Percentiles rank a stretch among this genome's conserved stretches.
Conservation (phyloP, 2,797 vertebrate species). For the Eidolon dupreanum region DNA sequence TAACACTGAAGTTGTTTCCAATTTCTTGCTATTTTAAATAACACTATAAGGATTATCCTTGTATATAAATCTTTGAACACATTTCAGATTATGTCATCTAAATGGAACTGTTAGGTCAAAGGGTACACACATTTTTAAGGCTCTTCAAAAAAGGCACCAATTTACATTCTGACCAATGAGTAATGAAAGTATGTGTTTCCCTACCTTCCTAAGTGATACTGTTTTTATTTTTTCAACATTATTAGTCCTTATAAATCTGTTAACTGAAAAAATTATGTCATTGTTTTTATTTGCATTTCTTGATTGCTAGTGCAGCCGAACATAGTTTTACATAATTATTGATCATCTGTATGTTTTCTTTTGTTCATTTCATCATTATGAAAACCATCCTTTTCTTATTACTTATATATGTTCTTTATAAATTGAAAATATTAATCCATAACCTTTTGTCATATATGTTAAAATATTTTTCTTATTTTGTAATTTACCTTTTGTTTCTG, state of each 20-base stretch:
- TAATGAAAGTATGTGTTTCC: not conserved
- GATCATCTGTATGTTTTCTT: conserved; percentile 23
- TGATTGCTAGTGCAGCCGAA: not conserved
- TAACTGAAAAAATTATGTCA: not conserved
- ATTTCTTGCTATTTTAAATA: not conserved
- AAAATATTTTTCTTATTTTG: not conserved
- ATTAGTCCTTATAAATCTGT: not conserved
- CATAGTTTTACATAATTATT: not conserved
- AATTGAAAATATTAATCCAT: not conserved
- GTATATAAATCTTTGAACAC: not conserved
- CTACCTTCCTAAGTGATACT: not conserved
- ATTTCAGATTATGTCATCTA: conserved; percentile 6
- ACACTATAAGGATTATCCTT: not conserved
- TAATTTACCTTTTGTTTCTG: conserved; percentile 34
- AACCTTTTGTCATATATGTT: not conserved
- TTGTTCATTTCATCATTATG: not conserved
- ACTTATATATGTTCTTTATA: not conserved
- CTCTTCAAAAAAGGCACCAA: not conserved
- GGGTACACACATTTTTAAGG: not conserved
- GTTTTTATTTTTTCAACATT: not conserved
- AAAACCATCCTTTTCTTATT: not conserved
- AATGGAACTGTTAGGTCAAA: not conserved
- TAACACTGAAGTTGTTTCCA: not conserved
- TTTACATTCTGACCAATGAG: not conserved
- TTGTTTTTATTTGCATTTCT: not conserved